Evolutionary conservation across 2,888 invertebrate genomes (phyloP), one percentile per base, ranked within the genome.

Genomic region (Drosophila formosana): DNA sequence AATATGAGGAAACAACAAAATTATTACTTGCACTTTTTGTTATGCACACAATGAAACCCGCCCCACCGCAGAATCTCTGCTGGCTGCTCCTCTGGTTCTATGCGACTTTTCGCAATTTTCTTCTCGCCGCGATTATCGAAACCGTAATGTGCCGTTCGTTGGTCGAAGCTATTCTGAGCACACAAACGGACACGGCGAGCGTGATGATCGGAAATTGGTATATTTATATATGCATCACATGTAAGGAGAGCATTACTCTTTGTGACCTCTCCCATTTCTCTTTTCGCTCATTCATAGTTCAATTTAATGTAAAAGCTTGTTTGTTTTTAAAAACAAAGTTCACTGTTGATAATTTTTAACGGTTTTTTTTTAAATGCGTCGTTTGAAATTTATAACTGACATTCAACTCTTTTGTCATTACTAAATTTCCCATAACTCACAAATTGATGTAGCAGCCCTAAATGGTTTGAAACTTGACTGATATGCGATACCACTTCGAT

Each of bases 1-100:
- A 69, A 66, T 51, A 39, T 34, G 37, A 37, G 49, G 50, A 41
- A 50, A 63, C 52, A 69, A 75, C 47, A 72, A 72, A 84, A 68
- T 85, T 70, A 77, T 79, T 84, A 88, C 83, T 84, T 84, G 83
- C 80, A 84, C 88, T 86, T 82, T 82, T 84, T 83, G 71, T 76
- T 73, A 78, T 78, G 72, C 75, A 86, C 57, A 72, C 71, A 62
- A 52, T 50, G 43, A 52, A 37, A 37, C n/a, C 37, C 37, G 52
- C 61, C 63, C 56, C 71, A 41, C 39, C 69, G 43, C 57, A 50
- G 56, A 68, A 67, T 64, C 60, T 64, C 60, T 70, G 49, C 52
- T 69, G 55, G 61, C 32, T 34, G 26, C 25, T 64, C 46, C 66
- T 43, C 46, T 65, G 53, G 45, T 60, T 65, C 46, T 62, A 30